These are phyloP conservation scores for Tineola bisselliella DNA, from an alignment of 2,888 invertebrate species.

Conservation along the genomic window DNA sequence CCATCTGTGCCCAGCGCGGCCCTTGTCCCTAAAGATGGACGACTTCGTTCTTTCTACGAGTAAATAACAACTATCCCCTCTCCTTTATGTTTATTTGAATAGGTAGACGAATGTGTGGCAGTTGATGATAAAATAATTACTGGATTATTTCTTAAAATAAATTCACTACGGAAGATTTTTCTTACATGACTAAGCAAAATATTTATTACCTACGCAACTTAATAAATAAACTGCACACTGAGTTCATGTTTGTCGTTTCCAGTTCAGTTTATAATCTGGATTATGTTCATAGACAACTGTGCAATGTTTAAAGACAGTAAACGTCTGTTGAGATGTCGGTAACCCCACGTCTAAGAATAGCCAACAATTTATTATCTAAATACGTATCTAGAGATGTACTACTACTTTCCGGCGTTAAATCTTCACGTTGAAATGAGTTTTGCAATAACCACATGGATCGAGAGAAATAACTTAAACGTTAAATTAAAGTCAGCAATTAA, in stretches of 20 bases:
- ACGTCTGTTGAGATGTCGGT: neutral
- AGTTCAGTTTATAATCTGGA: neutral
- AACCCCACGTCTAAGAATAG: neutral
- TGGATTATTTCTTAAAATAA: too few relatives aligned
- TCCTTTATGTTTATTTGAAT: neutral
- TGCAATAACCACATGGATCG: constrained; percentile 13
- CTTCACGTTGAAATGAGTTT: neutral
- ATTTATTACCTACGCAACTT: neutral
- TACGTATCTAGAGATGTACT: neutral
- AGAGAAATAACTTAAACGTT: constrained; percentile 19
- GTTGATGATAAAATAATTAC: neutral
- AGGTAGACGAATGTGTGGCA: neutral
- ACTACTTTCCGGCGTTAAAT: neutral
- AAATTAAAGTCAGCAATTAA: constrained; percentile 41
- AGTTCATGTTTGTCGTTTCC: neutral
- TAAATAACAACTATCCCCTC: neutral
- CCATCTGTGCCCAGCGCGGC: constrained; percentile 20
- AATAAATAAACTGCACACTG: neutral
- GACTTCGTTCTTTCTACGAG: constrained; percentile 1
- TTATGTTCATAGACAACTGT: neutral
- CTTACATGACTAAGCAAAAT: neutral
- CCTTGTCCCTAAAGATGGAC: constrained; percentile 11
- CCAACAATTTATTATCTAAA: neutral
- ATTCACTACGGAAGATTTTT: too few relatives aligned
- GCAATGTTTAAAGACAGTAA: neutral